A percentile compares a stretch with the other conserved stretches of the same genome.
These are phyloP conservation scores for Vespertilio murinus DNA, from an alignment of 2,797 vertebrate species.

Conservation along the genomic window DNA sequence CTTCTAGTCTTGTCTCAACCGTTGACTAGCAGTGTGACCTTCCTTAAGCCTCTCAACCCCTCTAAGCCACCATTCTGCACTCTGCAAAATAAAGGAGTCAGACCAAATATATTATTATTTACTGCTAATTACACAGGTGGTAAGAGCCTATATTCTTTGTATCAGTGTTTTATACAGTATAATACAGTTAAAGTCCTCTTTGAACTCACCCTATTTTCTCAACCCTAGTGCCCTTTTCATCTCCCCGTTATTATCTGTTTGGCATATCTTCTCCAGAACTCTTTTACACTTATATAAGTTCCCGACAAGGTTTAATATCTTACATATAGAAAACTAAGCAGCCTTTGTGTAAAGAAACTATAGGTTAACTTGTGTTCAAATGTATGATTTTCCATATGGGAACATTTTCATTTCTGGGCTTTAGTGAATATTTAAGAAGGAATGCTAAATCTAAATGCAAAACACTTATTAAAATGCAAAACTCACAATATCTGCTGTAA, in stretches of 20 bases:
- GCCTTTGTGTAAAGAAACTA: conserved; percentile 19
- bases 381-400: conserved; percentile 44
- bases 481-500: conserved; percentile 18
- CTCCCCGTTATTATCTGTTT: neutral
- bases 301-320: conserved; percentile 39
- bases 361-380: conserved; percentile 49
- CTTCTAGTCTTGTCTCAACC: neutral
- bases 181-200: neutral
- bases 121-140: neutral
- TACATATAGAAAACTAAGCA: neutral
- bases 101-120: neutral
- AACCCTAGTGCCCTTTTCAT: neutral
- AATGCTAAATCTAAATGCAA: conserved; percentile 47
- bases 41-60: neutral
- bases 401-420: conserved; percentile 42
- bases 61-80: neutral
- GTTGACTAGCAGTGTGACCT: neutral
- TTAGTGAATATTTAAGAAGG: conserved; percentile 26
- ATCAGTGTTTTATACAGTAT: neutral
- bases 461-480: conserved; percentile 46
- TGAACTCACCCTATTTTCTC: neutral
- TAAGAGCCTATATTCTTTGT: neutral
- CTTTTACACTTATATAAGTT: neutral
- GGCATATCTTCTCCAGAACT: neutral
- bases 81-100: neutral